Base-by-base conservation (phyloP, 1,140 invertebrate genomes). In the Tyrophagus putrescentiae region DNA sequence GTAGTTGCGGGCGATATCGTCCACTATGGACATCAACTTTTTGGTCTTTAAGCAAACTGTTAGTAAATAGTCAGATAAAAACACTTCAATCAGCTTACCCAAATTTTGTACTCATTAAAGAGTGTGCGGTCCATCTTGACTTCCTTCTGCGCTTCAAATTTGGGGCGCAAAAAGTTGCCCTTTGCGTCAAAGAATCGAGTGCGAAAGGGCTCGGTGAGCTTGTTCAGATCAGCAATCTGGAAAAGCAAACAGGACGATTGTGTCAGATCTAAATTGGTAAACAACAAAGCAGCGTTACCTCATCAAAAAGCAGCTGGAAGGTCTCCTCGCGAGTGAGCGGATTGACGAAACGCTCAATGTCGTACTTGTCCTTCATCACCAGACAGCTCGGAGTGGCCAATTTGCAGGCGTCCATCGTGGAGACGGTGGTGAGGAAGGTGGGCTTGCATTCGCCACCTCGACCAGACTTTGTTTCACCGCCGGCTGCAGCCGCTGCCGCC, bases 321-420 rank as follows among this genome's bases (percentile, higher is more conserved):
- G 52, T 54, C 11, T 54, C 25, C 4, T 54, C 52, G 39, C 52
- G 52, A 11, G 52, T 54, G 1, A 31, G 32, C 39, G 52, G 52
- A 54, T 54, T 54, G 25, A 54, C 13, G 25, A 54, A 54, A 54
- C 25, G 13, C 27, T 54, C 52, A 36, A 54, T 54, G 25, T 54
- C 25, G 27, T 27, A 54, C 27, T 54, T 54, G 25, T 54, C 52
- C 9, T 3, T 31, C 13, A 11, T 33, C 16, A 3, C 3, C 13
- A 27, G 27, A 27, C 13, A 54, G 9, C 31, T 34, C 27, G 32
- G n/a, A 13, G 52, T 2, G n/a, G n/a, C 39, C 4, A 27, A 7
- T 42, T 42, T n/a, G 18, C 18, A 18, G 21, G 52, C 31, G 27
- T 54, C 52, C 11, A 11, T 13, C 13, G 52, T 54, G 13, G 52